Conservation (phyloP, 2,888 invertebrate species). For the Notodonta ziczac region DNA sequence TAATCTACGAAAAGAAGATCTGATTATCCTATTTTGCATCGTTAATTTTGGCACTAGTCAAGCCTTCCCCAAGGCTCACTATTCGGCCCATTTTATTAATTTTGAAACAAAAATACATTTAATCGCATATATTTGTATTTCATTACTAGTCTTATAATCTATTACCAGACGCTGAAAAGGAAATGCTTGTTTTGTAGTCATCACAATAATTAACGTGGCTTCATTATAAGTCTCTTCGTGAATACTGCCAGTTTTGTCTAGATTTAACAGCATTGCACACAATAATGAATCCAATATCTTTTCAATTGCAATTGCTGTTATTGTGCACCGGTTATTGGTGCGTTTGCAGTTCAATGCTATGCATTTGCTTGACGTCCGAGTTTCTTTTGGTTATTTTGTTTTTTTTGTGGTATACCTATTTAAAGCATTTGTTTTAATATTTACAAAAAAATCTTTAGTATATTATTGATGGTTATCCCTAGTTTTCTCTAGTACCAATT, state of each 20-base stretch:
- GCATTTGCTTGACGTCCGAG: slow-evolving; percentile 7
- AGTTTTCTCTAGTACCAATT: background rate
- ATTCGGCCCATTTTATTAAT: background rate
- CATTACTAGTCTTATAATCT: too few species aligned
- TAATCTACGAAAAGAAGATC: background rate
- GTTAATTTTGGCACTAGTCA: background rate
- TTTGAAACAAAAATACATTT: too few species aligned
- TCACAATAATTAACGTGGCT: slow-evolving; percentile 13
- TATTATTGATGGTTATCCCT: background rate
- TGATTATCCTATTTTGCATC: background rate
- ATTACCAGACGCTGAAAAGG: too few species aligned
- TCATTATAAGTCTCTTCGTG: slow-evolving; percentile 1
- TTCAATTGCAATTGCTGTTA: slow-evolving; percentile 41
- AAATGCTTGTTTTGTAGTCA: too few species aligned
- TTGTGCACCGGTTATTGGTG: slow-evolving; percentile 39
- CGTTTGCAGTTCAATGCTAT: slow-evolving; percentile 31
- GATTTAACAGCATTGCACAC: slow-evolving; percentile 50
- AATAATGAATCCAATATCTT: slow-evolving; percentile 44
- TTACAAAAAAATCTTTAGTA: background rate
- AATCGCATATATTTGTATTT: too few species aligned
- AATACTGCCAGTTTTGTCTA: slow-evolving; percentile 50
- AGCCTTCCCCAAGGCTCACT: slow-evolving; percentile 21
- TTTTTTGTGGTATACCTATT: background rate
- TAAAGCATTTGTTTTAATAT: too few species aligned
- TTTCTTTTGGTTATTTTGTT: background rate